phyloP scores from a whole-genome alignment of 2,888 invertebrate genomes.

The Napeogenes sylphis region DNA sequence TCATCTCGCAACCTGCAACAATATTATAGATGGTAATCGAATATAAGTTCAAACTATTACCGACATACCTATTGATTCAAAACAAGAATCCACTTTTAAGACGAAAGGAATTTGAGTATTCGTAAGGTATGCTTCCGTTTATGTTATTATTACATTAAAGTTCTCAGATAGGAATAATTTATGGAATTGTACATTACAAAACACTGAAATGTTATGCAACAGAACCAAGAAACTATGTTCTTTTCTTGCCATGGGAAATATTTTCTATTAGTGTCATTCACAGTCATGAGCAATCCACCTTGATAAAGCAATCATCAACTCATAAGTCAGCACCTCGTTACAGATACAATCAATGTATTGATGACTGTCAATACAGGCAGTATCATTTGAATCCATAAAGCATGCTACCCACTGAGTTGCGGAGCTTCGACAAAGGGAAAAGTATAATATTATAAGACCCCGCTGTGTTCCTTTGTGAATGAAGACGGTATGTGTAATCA shows the following conservation, averaged over 20 bases:
- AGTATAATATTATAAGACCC: conserved; percentile 74
- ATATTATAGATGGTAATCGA: conserved; percentile 28
- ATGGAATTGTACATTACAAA: no score
- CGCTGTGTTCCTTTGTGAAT: conserved; percentile 74
- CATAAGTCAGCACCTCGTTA: conserved; percentile 59
- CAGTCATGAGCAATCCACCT: conserved; percentile 7
- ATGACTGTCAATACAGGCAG: conserved; percentile 41
- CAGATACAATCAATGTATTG: conserved; percentile 39
- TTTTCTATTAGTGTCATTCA: not conserved
- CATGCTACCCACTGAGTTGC: conserved; percentile 70
- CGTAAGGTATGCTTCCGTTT: conserved; percentile 28
- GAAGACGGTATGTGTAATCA: conserved; percentile 73
- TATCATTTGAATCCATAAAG: conserved; percentile 77
- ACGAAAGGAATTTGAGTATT: conserved; percentile 21
- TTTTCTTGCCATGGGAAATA: not conserved
- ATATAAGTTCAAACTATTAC: not conserved
- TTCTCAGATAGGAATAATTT: no score
- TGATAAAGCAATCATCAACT: conserved; percentile 20
- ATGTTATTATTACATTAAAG: conserved; percentile 25
- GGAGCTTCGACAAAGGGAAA: conserved; percentile 73
- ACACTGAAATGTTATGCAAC: no score
- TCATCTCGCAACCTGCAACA: conserved; percentile 91
- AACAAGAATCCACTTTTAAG: conserved; percentile 12
- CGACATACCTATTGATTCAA: no score
- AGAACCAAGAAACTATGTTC: not conserved